Percentiles rank a stretch among this genome's conserved stretches.
Conservation (phyloP, 2,797 vertebrate genomes). For the Lagorchestes hirsutus region DNA sequence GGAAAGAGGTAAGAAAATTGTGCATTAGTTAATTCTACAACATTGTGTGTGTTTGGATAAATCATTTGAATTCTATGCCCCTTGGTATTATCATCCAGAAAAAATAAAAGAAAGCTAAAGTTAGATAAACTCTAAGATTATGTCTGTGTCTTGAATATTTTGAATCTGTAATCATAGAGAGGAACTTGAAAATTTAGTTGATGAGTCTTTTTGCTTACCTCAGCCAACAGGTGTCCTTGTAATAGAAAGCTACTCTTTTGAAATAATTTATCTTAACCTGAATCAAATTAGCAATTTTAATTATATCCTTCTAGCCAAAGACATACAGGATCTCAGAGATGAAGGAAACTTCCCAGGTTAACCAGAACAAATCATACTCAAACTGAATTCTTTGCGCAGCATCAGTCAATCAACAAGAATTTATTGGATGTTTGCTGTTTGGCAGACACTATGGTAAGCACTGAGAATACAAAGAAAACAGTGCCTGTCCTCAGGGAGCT, state of each 20-base stretch:
- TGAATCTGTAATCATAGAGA: not conserved
- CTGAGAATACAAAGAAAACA: not conserved
- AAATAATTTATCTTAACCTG: constrained; percentile 40
- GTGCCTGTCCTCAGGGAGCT: not conserved
- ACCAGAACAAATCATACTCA: not conserved
- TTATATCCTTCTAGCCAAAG: constrained; percentile 21
- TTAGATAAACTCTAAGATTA: not conserved
- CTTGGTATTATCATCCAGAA: not conserved
- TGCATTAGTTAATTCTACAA: not conserved
- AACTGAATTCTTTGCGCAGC: not conserved
- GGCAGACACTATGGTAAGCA: not conserved
- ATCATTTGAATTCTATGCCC: constrained; percentile 20
- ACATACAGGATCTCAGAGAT: not conserved
- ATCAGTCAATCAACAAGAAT: not conserved
- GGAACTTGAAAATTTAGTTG: not conserved
- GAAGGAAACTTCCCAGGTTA: not conserved
- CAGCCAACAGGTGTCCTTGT: constrained; percentile 42
- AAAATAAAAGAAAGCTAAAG: constrained; percentile 1
- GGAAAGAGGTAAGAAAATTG: not conserved
- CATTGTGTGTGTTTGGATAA: not conserved
- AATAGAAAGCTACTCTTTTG: constrained; percentile 40
- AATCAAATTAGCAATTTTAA: constrained; percentile 39
- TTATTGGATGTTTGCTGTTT: not conserved
- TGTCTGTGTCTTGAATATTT: not conserved
- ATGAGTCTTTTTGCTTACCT: not conserved